Percentiles rank a stretch among this genome's conserved stretches.
These are phyloP conservation scores for Luffia ferchaultella DNA, from an alignment of 2,888 invertebrate species.

Conservation along the genomic window DNA sequence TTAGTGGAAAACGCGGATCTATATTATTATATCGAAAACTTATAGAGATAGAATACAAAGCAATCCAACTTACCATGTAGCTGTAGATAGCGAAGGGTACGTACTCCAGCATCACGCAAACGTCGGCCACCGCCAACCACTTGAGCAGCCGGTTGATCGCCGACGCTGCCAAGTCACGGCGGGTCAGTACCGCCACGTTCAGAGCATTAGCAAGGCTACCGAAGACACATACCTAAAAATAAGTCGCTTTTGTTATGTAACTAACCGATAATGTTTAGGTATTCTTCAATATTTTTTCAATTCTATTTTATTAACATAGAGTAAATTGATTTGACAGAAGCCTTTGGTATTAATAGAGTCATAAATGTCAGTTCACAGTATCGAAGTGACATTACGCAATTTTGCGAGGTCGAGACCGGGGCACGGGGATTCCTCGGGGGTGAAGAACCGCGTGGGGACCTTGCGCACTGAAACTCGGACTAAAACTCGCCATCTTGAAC, in stretches of 20 bases:
- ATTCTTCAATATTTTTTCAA: conserved; percentile 10
- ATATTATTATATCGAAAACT: too few relatives aligned
- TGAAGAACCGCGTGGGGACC: too few relatives aligned
- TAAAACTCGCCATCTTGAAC: too few relatives aligned
- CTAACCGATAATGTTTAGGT: background rate
- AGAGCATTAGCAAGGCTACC: conserved; percentile 87
- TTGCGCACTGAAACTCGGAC: too few relatives aligned
- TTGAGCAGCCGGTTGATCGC: conserved; percentile 89
- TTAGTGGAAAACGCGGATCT: too few relatives aligned
- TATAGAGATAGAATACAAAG: too few relatives aligned
- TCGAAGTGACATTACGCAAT: too few relatives aligned
- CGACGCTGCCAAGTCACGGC: conserved; percentile 80
- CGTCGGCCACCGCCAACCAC: conserved; percentile 86
- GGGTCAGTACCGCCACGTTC: conserved; percentile 86
- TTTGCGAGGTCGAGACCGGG: too few relatives aligned
- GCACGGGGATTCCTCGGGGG: too few relatives aligned
- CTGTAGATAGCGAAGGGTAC: conserved; percentile 53
- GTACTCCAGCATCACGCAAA: conserved; percentile 88
- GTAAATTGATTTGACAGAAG: too few relatives aligned
- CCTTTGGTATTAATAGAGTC: too few relatives aligned
- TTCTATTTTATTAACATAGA: conserved; percentile 7
- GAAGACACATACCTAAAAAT: conserved; percentile 78
- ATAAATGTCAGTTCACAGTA: too few relatives aligned
- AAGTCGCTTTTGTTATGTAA: conserved; percentile 1
- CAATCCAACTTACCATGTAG: conserved; percentile 42